These are phyloP conservation scores for Gavialis gangeticus DNA, from an alignment of 2,113 vertebrate genomes.

Conservation along the genomic window DNA sequence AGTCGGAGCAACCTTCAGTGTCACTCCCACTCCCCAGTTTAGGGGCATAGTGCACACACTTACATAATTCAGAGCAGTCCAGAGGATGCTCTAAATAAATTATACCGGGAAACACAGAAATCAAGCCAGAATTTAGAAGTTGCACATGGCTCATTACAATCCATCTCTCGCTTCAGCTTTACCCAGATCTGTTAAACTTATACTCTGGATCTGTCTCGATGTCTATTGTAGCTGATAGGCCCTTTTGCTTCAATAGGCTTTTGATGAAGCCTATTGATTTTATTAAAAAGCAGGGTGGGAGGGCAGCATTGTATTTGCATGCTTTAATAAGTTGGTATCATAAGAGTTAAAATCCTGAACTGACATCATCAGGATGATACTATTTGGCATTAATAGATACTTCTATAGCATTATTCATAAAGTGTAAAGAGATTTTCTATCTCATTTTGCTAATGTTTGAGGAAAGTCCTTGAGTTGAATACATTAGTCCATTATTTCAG, in stretches of 20 bases:
- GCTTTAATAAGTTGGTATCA: background rate
- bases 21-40: too few relatives aligned
- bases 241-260: background rate
- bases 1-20: background rate
- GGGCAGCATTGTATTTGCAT: background rate
- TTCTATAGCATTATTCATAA: background rate
- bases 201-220: background rate
- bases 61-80: background rate
- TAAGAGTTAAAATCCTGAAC: background rate
- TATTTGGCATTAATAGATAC: background rate
- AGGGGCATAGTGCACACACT: background rate
- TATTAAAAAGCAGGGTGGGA: background rate
- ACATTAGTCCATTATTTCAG: background rate
- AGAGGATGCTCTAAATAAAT: background rate
- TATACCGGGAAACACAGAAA: background rate
- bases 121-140: background rate
- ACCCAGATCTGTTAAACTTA: background rate
- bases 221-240: background rate
- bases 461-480: background rate
- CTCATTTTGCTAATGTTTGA: background rate
- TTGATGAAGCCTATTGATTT: background rate
- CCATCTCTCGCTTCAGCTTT: background rate
- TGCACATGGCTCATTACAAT: background rate
- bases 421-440: background rate
- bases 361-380: background rate